Evolutionary conservation across 2,888 invertebrate species (phyloP).

Genomic region (Papilio demoleus): DNA sequence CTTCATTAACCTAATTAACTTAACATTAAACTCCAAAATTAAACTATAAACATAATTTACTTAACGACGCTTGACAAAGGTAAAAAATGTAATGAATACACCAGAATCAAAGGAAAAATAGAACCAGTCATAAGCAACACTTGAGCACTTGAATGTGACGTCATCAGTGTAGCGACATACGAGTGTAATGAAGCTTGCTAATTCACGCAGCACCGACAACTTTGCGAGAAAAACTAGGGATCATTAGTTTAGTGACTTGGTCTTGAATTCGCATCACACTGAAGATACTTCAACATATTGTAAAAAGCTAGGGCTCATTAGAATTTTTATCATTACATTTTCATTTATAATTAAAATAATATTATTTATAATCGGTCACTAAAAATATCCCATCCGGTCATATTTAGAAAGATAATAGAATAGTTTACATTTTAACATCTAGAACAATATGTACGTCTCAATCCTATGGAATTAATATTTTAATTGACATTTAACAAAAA

Average conservation of each 20-base stretch:
- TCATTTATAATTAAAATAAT: no score
- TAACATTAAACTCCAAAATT: background rate
- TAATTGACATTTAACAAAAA: no score
- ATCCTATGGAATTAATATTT: background rate
- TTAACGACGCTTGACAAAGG: background rate
- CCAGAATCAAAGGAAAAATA: slow-evolving; percentile 1
- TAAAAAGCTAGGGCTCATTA: slow-evolving; percentile 43
- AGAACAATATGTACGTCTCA: no score
- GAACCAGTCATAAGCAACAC: background rate
- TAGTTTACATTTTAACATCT: no score
- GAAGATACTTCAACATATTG: slow-evolving; percentile 59
- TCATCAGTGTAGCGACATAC: slow-evolving; percentile 30
- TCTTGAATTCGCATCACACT: slow-evolving; percentile 49
- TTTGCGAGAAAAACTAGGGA: slow-evolving; percentile 58
- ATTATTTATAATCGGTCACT: background rate
- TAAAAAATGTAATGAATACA: background rate
- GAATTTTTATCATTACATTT: background rate
- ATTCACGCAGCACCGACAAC: slow-evolving; percentile 55
- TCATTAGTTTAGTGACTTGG: slow-evolving; percentile 78
- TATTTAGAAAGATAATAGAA: no score
- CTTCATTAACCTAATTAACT: background rate
- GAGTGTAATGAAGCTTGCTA: slow-evolving; percentile 42
- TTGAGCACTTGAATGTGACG: slow-evolving; percentile 18
- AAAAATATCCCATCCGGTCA: background rate
- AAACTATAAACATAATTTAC: background rate